phyloP scores from a whole-genome alignment of 2,113 vertebrate genomes.

The Phrynosoma platyrhinos region DNA sequence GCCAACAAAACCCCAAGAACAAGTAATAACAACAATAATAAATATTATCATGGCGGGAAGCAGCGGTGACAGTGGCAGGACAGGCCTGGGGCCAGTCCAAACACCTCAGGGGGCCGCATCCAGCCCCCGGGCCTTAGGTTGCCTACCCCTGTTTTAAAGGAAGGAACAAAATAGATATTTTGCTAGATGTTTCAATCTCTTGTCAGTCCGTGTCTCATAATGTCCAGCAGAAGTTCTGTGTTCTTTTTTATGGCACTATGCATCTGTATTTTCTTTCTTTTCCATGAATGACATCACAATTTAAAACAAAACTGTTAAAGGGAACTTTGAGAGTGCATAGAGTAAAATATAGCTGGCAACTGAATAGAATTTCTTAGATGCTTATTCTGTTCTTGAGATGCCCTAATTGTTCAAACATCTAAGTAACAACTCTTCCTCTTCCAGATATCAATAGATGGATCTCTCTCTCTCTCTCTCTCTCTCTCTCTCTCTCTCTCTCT shows the following conservation, averaged over 20 bases:
- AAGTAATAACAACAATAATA: no score
- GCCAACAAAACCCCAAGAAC: no score
- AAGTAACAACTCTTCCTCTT: conserved; percentile 4
- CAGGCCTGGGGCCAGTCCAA: no score
- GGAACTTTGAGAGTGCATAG: no score
- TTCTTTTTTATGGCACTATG: neutral
- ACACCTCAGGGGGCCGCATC: no score
- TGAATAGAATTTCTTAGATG: neutral
- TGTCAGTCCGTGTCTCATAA: neutral
- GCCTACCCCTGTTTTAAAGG: no score
- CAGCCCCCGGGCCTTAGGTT: no score
- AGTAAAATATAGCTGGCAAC: neutral
- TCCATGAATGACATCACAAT: neutral
- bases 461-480: no score
- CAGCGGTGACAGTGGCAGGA: no score
- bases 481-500: no score
- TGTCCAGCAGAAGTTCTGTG: neutral
- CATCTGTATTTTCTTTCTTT: no score
- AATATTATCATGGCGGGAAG: no score
- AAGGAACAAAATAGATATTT: neutral
- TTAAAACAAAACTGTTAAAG: neutral
- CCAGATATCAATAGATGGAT: neutral
- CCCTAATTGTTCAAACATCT: neutral
- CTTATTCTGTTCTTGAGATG: neutral
- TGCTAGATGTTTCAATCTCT: neutral